Percentiles rank a stretch among this genome's conserved stretches.
Evolutionary conservation across 2,797 vertebrate genomes (phyloP).

Genomic region (Tachyglossus aculeatus): DNA sequence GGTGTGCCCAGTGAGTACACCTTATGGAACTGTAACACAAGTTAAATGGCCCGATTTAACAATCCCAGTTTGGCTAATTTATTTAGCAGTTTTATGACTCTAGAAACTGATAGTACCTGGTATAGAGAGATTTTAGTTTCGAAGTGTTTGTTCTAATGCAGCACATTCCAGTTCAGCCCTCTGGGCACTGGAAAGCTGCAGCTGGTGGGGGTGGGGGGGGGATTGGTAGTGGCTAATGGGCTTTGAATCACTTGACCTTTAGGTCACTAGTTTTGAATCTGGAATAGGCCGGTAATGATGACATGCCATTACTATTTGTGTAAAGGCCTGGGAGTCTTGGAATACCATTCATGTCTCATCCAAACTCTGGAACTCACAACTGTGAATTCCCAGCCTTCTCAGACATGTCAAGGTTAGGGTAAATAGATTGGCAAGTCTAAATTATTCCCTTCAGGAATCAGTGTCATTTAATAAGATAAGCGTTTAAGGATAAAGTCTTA

Average conservation of each 20-base stretch:
- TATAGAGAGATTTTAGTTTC: no score
- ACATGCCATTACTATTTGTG: neutral
- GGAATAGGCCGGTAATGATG: slow-evolving; percentile 4
- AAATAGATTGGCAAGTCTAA: neutral
- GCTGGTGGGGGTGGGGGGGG: neutral
- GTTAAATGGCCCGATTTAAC: no score
- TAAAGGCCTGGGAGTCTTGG: neutral
- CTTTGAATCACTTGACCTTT: neutral
- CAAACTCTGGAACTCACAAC: neutral
- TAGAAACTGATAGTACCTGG: no score
- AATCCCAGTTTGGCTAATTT: no score
- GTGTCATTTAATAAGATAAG: neutral
- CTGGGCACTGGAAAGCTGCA: neutral
- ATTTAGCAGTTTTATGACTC: no score
- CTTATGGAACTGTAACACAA: no score
- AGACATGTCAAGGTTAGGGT: neutral
- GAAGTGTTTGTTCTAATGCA: neutral
- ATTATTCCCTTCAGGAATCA: neutral
- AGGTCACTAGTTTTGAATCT: slow-evolving; percentile 5
- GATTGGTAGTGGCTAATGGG: neutral
- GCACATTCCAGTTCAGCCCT: neutral
- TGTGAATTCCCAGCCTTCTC: slow-evolving; percentile 11
- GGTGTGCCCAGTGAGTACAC: no score
- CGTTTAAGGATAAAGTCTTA: no score
- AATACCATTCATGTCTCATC: neutral